Conservation (phyloP, 2,888 invertebrate species). For the Trachelus stipa region DNA sequence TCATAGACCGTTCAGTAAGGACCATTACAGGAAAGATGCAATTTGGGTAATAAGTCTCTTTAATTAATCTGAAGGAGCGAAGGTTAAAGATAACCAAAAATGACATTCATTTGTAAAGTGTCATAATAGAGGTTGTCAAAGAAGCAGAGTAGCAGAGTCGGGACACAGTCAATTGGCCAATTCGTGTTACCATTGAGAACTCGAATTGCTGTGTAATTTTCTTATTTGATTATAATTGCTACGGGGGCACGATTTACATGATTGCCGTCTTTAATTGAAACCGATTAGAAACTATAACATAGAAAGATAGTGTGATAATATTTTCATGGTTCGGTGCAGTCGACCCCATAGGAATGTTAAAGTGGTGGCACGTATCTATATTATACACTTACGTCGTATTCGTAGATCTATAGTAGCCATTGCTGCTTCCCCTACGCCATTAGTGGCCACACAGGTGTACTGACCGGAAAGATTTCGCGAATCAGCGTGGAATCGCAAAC, state of each 20-base stretch:
- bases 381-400: conserved; percentile 75
- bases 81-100: not conserved
- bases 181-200: conserved; percentile 31
- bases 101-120: conserved; percentile 9
- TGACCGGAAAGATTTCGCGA: conserved; percentile 77
- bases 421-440: conserved; percentile 81
- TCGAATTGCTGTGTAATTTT: conserved; percentile 39
- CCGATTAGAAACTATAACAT: conserved; percentile 25
- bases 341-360: not conserved
- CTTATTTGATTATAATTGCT: conserved; percentile 42
- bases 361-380: not conserved
- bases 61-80: no score
- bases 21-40: no score
- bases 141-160: not conserved
- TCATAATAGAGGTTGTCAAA: conserved; percentile 3
- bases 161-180: conserved; percentile 31
- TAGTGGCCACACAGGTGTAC: conserved; percentile 79
- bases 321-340: no score
- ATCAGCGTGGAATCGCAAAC: conserved; percentile 75
- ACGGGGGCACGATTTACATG: conserved; percentile 35
- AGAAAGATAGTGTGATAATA: not conserved
- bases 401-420: conserved; percentile 75
- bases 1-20: no score
- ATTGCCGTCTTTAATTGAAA: conserved; percentile 41
- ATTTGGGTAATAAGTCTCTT: no score